Conservation (phyloP, 2,113 vertebrate genomes). For the Gymnogyps californianus region DNA sequence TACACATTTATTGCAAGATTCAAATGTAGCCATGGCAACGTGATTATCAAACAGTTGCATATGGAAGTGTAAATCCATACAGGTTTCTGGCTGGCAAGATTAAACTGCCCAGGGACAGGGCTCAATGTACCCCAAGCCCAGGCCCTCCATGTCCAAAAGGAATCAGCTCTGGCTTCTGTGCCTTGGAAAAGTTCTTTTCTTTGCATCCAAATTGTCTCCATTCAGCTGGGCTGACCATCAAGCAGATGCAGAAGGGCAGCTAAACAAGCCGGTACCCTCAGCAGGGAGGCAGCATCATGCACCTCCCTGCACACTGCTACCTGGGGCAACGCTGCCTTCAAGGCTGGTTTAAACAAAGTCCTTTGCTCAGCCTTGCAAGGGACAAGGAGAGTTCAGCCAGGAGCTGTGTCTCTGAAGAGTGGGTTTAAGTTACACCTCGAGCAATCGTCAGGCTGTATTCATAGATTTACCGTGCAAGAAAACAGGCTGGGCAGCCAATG, state of each 20-base stretch:
- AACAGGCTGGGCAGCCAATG: not conserved
- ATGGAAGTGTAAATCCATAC: constrained; percentile 23
- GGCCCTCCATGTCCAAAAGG: not conserved
- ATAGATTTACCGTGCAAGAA: not conserved
- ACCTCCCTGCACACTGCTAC: not conserved
- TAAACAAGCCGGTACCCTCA: not conserved
- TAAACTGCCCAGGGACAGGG: constrained; percentile 12
- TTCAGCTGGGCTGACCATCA: not conserved
- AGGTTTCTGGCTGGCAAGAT: not conserved
- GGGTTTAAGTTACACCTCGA: constrained; percentile 3
- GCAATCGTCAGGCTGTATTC: not conserved
- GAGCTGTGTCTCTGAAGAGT: not conserved
- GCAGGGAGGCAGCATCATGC: not conserved
- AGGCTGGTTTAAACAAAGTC: not conserved
- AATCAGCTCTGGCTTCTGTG: not conserved
- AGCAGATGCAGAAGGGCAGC: not conserved
- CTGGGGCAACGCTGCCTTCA: fast-evolving
- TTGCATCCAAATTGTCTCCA: not conserved
- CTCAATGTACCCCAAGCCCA: not conserved
- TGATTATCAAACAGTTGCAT: constrained; percentile 35
- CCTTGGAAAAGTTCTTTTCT: not conserved
- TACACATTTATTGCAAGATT: constrained; percentile 38
- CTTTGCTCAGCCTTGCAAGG: not conserved
- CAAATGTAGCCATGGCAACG: constrained; percentile 38
- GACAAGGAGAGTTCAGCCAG: not conserved